phyloP scores from a whole-genome alignment of 2,797 vertebrate species.

The Eulemur coronatus region DNA sequence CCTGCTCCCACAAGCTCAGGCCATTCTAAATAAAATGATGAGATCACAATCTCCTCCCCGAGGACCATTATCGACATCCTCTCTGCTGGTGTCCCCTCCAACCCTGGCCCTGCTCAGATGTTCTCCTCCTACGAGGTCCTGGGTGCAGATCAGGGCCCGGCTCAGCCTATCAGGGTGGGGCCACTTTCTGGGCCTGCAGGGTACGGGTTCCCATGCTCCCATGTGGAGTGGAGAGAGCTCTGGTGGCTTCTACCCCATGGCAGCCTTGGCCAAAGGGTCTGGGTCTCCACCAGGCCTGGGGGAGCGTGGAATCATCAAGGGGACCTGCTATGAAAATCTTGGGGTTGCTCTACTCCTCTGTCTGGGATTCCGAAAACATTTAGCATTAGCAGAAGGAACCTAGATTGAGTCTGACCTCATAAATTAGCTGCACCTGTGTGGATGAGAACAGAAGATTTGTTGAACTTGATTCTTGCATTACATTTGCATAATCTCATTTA shows the following conservation, averaged over 20 bases:
- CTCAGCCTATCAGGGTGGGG: background rate
- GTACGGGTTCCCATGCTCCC: background rate
- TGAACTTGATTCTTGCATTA: background rate
- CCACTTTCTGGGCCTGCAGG: background rate
- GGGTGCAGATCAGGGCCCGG: fast-evolving
- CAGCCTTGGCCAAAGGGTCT: background rate
- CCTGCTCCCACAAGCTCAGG: background rate
- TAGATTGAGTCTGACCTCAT: background rate
- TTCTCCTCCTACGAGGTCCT: no score
- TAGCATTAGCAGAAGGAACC: background rate
- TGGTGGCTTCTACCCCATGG: background rate
- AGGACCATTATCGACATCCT: background rate
- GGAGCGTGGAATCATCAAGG: background rate
- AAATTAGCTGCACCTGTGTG: background rate
- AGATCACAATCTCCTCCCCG: background rate
- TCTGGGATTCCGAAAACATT: background rate
- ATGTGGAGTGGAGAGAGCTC: background rate
- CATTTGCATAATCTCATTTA: background rate
- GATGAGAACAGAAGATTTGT: background rate
- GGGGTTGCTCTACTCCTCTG: background rate
- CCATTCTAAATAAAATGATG: no score
- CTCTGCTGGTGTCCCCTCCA: background rate
- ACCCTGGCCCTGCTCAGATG: background rate
- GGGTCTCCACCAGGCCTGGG: background rate
- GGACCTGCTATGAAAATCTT: background rate